Evolutionary conservation across 2,888 invertebrate genomes (phyloP), one percentile per base, ranked within the genome.

Genomic region (Ophion ventricosus): DNA sequence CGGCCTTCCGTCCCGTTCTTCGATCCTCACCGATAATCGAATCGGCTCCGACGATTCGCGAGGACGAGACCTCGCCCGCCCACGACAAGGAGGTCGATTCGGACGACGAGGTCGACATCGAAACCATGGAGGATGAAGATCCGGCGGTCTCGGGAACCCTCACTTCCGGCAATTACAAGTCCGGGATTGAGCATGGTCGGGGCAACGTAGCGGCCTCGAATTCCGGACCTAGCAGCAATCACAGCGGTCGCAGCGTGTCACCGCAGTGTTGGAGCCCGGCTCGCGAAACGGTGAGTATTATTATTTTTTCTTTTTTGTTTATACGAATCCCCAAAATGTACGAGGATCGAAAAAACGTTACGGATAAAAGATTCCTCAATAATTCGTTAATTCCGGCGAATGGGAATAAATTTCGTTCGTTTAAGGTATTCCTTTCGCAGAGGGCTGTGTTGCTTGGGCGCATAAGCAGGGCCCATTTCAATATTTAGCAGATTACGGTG

Each of bases 41-140:
- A 67, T 86, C 88, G 1, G 43, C 70, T 29, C 59, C 90, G 70
- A 80, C 93, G 86, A 85, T 93, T 90, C 88, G 86, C 11, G 89
- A 90, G 69, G 88, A 87, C 56, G 90, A 90, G 20, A 64, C 89
- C 1, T 84, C 94, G 90, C 69, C 93, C 91, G 69, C 93, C 89
- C 29, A 93, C 90, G 83, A 93, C 90, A 85, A 94, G 93, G 87
- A 96, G 79, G 94, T 96, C 14, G 96, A 96, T 88, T 97, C 97
- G 84, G 97, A 97, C 89, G 97, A 97, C 92, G 96, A 96, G 87
- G 97, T 98, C 14, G 98, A 98, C 90, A 97, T 98, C 87, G 98
- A 98, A 92, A 97, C 97, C 11, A 97, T 97, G 0, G 97, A 97
- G 90, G 97, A 97, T 87, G 97, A 96, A 23, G 84, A 85, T 20